Base-by-base conservation (phyloP, 2,888 invertebrate genomes). In the Deroplatys truncata region DNA sequence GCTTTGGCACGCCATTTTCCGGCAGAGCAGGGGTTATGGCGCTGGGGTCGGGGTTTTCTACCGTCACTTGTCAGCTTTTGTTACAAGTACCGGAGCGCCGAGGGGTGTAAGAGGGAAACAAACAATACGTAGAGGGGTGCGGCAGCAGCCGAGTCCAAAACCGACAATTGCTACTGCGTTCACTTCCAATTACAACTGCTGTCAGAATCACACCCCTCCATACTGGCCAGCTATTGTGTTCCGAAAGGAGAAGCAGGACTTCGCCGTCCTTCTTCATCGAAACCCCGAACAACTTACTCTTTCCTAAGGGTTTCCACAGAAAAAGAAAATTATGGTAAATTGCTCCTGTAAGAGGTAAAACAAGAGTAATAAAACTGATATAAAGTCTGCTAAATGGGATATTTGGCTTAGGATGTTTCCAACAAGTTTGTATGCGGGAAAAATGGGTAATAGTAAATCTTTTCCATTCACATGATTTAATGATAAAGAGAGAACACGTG, bases 21-120 rank as follows among this genome's bases (percentile, higher is more conserved):
- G 56, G 56, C 56, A 72, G 56, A 56, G 56, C 15, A 20, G 20
- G 56, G 20, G 56, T 16, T 20, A 20, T 56, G 56, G 56, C 25
- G 56, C 56, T 20, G 7, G 56, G 56, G 56, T 72, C 13, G 31
- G 31, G 85, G 43, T 43, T 85, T 43, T 25, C 85, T 43, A 28
- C 49, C 82, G 86, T 86, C 86, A 82, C 86, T 86, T 86, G 86
- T 86, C 86, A 86, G 86, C 86, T 86, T 86, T 86, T 86, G 86
- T 86, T 86, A 86, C 85, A n/a, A 85, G 25, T n/a, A 28, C 25
- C 49, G 35, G 49, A 43, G 56, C 20, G 85, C 43, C 35, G 29
- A 84, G 84, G 28, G 28, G 28, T 31, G 85, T n/a, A 35, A 43
- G 85, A 43, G 49, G 49, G 49, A 56, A 49, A 85, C 85, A 49